phyloP scores from a whole-genome alignment of 1,140 invertebrate species.

The Bombus difficillimus region DNA sequence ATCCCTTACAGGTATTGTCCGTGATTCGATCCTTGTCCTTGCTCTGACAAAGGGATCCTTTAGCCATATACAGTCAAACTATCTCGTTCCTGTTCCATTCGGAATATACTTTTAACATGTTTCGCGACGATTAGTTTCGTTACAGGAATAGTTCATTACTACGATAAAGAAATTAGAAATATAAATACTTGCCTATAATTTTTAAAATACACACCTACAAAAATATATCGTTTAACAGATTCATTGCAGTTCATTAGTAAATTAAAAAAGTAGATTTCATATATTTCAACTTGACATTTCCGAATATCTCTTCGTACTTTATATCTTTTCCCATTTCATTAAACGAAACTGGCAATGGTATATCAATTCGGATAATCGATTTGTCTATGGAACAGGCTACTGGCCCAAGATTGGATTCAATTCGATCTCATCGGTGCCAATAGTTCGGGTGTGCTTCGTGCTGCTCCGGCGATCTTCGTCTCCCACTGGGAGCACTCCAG shows the following conservation, averaged over 20 bases:
- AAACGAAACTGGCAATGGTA: too few relatives aligned
- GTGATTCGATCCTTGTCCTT: constrained; percentile 44
- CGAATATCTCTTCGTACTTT: too few relatives aligned
- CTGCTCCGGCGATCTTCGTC: constrained; percentile 54
- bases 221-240: neutral
- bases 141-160: too few relatives aligned
- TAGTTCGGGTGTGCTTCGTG: constrained; percentile 56
- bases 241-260: neutral
- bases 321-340: neutral
- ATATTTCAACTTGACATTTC: neutral
- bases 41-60: constrained; percentile 9
- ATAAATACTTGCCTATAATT: neutral
- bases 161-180: neutral
- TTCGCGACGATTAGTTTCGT: too few relatives aligned
- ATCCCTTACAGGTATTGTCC: constrained; percentile 33
- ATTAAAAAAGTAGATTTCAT: neutral
- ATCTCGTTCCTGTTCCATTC: neutral
- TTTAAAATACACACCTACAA: too few relatives aligned
- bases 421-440: constrained; percentile 52
- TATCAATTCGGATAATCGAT: neutral
- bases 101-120: neutral
- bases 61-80: neutral
- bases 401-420: constrained; percentile 15
- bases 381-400: constrained; percentile 26
- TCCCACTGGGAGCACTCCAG: constrained; percentile 30